A percentile compares a stretch with the other conserved stretches of the same genome.
Conservation (phyloP, 2,113 vertebrate genomes). For the Eurystomus gularis region DNA sequence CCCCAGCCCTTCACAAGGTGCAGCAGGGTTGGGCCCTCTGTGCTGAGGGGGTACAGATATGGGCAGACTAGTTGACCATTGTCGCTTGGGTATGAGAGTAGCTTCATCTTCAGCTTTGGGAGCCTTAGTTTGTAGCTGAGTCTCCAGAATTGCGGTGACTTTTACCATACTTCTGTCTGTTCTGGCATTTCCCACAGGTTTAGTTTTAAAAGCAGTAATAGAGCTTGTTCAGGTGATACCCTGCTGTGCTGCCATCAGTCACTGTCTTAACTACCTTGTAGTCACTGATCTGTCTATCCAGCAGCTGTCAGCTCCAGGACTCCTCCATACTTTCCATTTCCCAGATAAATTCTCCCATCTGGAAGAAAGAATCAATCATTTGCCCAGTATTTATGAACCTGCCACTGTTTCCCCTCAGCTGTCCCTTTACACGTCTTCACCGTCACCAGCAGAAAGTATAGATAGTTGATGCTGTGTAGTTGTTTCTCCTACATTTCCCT, state of each 20-base stretch:
- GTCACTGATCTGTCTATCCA: not conserved
- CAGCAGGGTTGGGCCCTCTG: accelerated
- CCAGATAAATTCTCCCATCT: not conserved
- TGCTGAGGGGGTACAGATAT: accelerated
- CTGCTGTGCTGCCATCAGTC: not conserved
- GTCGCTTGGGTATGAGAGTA: too few species aligned
- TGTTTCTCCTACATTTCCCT: not conserved
- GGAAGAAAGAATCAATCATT: not conserved
- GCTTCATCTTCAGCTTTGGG: not conserved
- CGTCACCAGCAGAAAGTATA: not conserved
- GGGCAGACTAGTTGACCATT: not conserved
- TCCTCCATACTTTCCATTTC: not conserved
- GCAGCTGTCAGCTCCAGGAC: not conserved
- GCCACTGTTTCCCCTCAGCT: not conserved
- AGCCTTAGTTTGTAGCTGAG: not conserved
- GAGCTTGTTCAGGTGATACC: not conserved
- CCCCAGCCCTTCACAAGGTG: not conserved
- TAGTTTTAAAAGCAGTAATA: not conserved
- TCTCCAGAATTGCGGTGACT: not conserved
- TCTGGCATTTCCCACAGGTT: not conserved
- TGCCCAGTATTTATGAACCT: not conserved
- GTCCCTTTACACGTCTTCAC: not conserved
- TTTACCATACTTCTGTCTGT: not conserved
- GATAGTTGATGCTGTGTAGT: not conserved
- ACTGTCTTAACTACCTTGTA: not conserved